Evolutionary conservation across 2,888 invertebrate genomes (phyloP), one percentile per base, ranked within the genome.

Genomic region (Agrochola circellaris): DNA sequence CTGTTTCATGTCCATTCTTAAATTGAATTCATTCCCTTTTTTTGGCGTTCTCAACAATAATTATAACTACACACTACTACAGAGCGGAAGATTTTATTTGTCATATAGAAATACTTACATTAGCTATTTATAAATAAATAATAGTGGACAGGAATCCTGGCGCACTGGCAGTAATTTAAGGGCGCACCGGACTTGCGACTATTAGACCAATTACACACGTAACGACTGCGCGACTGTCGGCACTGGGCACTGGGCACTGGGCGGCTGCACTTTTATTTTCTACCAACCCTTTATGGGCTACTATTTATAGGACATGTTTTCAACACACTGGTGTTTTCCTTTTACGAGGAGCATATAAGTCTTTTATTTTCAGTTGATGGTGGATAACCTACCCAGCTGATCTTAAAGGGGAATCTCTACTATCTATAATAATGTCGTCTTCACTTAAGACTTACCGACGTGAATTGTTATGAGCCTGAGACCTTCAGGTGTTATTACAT

Each of bases 181-280:
- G 75, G 77, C 87, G 75, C 75, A 54, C 73, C 64, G 54, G 79
- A 87, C 84, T 84, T 66, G 78, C 78, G 74, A 79, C 85, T 81
- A 87, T 88, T 83, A 88, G 81, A 78, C 80, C 88, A 88, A 88
- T 88, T 89, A 88, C 87, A 83, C 82, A 80, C 83, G 88, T 77
- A 87, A 79, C 73, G 84, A 86, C 75, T 73, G 77, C 76, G 72
- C 81, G 78, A 80, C 81, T 72, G 76, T 75, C 78, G 75, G 54
- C 79, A 74, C 72, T 70, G 65, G 54, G 23, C 54, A 58, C 69
- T 66, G 62, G 48, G 38, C 0, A 62, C 70, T 79, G 65, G 75
- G 71, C 42, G 56, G 66, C 9, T 4, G 68, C 75, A 79, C 68
- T 74, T 85, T 77, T 86, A 69, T 85, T 77, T 86, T 86, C 79